These are phyloP conservation scores for Emys orbicularis DNA, from an alignment of 2,797 vertebrate genomes.

Conservation along the genomic window DNA sequence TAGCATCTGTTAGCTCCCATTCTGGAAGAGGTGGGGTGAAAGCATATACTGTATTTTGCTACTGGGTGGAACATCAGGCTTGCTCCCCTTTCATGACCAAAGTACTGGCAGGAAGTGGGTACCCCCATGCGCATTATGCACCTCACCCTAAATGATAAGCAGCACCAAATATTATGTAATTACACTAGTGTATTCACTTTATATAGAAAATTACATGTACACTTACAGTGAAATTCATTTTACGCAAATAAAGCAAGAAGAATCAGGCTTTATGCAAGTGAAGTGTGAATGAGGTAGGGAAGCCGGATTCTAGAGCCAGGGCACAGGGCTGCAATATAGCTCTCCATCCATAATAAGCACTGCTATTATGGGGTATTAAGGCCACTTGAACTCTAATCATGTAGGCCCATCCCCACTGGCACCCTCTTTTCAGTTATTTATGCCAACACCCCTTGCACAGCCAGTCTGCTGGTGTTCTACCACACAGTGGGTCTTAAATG, in stretches of 20 bases:
- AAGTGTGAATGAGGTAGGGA: background rate
- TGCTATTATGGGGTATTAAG: fast-evolving
- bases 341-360: fast-evolving
- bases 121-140: background rate
- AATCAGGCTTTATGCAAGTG: background rate
- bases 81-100: background rate
- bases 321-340: background rate
- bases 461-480: background rate
- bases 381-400: background rate
- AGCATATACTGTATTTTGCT: background rate
- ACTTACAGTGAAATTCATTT: background rate
- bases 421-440: background rate
- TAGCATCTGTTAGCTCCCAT: background rate
- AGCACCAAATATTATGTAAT: background rate
- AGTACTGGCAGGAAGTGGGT: background rate
- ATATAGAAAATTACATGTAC: background rate
- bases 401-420: background rate
- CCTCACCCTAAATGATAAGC: background rate
- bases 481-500: background rate
- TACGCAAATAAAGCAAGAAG: background rate
- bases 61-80: background rate
- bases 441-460: background rate
- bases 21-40: background rate
- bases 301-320: background rate
- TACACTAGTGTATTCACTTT: background rate